These are phyloP conservation scores for Rosalia funebris DNA, from an alignment of 2,888 invertebrate genomes.

Conservation along the genomic window DNA sequence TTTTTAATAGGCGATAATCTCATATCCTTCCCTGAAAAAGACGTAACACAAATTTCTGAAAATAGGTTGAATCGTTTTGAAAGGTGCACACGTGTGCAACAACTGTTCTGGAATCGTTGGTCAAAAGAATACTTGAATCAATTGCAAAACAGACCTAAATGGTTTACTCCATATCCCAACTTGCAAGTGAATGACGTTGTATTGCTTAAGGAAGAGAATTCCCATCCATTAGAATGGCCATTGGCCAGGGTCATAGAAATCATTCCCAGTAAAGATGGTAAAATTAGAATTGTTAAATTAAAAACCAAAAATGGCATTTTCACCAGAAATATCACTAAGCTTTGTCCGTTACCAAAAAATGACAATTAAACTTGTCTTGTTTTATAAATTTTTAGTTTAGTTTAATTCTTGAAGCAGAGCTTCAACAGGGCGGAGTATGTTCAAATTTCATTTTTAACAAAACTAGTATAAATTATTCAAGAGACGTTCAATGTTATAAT, in stretches of 20 bases:
- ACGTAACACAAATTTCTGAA: slow-evolving; percentile 6
- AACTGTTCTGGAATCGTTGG: slow-evolving; percentile 21
- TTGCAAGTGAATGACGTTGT: slow-evolving; percentile 8
- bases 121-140: slow-evolving; percentile 17
- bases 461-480: too few species aligned
- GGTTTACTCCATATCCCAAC: slow-evolving; percentile 22
- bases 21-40: slow-evolving; percentile 21
- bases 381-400: too few species aligned
- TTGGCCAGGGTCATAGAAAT: slow-evolving; percentile 19
- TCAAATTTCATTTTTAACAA: too few species aligned
- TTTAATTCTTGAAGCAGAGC: too few species aligned
- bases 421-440: too few species aligned
- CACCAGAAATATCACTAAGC: slow-evolving; percentile 5
- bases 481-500: too few species aligned
- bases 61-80: slow-evolving; percentile 22
- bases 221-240: slow-evolving; percentile 14
- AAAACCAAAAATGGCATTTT: slow-evolving; percentile 13
- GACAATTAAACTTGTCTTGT: too few species aligned
- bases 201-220: slow-evolving; percentile 24
- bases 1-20: neutral
- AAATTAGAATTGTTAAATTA: slow-evolving; percentile 19
- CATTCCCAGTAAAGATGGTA: slow-evolving; percentile 6
- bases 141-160: slow-evolving; percentile 29
- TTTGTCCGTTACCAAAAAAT: slow-evolving; percentile 12
- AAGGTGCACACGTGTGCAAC: slow-evolving; percentile 10